Evolutionary conservation across 2,888 invertebrate genomes (phyloP), one percentile per base, ranked within the genome.

Genomic region (Apodemia hepburni): DNA sequence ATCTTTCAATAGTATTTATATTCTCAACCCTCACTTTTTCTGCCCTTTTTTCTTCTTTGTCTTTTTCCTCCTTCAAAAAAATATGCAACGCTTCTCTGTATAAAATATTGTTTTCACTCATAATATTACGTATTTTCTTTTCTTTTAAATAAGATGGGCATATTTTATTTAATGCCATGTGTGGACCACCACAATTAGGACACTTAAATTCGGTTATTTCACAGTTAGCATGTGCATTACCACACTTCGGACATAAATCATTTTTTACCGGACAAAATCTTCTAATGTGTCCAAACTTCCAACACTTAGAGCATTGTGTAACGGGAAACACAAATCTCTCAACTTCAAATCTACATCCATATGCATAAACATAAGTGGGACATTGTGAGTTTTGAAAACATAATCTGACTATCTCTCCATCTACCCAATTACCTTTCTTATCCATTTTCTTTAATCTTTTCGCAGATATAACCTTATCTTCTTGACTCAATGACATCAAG

Each of bases 121-220:
- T 51, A 51, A 51, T 51, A 18, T 22, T 22, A 18, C 49, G 49
- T 18, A 51, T 51, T 17, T 18, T 11, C 22, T 18, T 51, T 51
- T 51, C 49, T 60, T 64, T 64, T 1, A 45, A 54, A 45, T 61
- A 64, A 22, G 61, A 51, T 12, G 63, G 62, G 17, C 64, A 67
- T 9, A 35, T 38, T 58, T 58, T 67, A 58, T 67, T 59, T 3
- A 66, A 15, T 8, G 63, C 65, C 47, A 69, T 62, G 15, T 69
- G 69, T 15, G 54, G n/a, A 0, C 70, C 69, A 58, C 64, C 65
- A 35, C 68, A 69, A 38, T 70, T 70, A 9, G 62, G 9, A 59
- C 67, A 67, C 57, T 47, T 60, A 35, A 61, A 66, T 6, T 59
- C 49, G 29, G 38, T 59, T 9, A 45, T 47, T 8, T 61, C 57